Evolutionary conservation across 1,140 invertebrate genomes (phyloP), one percentile per base, ranked within the genome.

Genomic region (Zaprionus nigranus): DNA sequence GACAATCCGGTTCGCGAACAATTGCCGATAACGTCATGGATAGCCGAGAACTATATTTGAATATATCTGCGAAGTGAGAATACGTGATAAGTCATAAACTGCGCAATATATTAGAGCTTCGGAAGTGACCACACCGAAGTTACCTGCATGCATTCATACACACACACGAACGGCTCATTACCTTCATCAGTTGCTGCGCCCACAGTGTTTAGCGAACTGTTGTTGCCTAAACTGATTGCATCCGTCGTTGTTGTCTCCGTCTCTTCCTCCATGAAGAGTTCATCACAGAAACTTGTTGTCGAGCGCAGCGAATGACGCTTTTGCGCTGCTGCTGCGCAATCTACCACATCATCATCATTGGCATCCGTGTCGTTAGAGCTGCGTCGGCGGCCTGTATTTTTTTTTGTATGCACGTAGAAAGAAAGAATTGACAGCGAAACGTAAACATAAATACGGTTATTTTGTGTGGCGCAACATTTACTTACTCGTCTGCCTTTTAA

Each of bases 1-100:
- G 88, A n/a, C 95, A 96, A 87, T 94, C 94, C 79, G 96, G 95
- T 81, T 97, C 96, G 20, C 93, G 91, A 1, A 97, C 91, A 64
- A 96, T 94, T 68, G 96, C 95, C 15, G 92, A 79, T 17, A 97
- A 90, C 5, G 94, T 94, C 92, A 95, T 96, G 1, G 92, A 91
- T 3, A 92, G 67, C 2, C 92, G 82, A 5, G 91, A 92, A 22
- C 77, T 76, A 65, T 91, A 92, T 65, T 79, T 73, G 30, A 92
- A 92, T 66, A 92, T 84, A 53, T 91, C 91, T 92, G 69, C 0
- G 74, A 69, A 70, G 36, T 53, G 11, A 56, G 0, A 66, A 75
- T 54, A 75, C 38, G 58, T 49, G 68, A 72, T 70, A 64, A 63
- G 61, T 26, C 34, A 75, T 36, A 59, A 65, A 72, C 43, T 36